Evolutionary conservation across 2,888 invertebrate genomes (phyloP).

Genomic region (Dugesia japonica): DNA sequence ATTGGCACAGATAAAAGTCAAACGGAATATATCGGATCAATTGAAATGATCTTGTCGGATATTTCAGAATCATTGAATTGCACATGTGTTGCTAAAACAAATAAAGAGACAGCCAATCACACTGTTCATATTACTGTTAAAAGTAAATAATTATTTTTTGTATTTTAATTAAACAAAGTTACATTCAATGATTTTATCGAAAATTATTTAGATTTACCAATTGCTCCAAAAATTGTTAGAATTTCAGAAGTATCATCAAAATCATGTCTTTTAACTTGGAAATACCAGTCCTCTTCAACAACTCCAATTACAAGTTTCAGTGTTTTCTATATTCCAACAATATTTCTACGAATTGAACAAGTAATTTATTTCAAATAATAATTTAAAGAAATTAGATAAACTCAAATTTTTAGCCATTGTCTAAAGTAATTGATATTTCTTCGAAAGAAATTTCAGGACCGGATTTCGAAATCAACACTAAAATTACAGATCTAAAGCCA

Average conservation of each 20-base stretch:
- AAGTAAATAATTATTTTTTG: constrained; percentile 8
- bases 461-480: neutral
- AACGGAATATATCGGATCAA: neutral
- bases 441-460: neutral
- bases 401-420: neutral
- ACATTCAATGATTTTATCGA: too few relatives aligned
- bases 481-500: neutral
- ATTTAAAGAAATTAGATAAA: too few relatives aligned
- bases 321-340: neutral
- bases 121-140: constrained; percentile 23
- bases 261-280: neutral
- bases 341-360: neutral
- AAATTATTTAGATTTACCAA: constrained; percentile 1
- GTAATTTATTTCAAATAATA: too few relatives aligned
- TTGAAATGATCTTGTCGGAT: neutral
- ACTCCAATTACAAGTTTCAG: neutral
- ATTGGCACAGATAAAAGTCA: neutral
- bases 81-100: constrained; percentile 24
- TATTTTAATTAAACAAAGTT: too few relatives aligned
- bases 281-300: neutral
- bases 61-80: constrained; percentile 29
- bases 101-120: constrained; percentile 23
- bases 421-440: neutral
- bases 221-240: neutral
- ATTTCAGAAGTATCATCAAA: neutral